Percentiles rank a stretch among this genome's conserved stretches.
Conservation (phyloP, 2,888 invertebrate genomes). For the Cantharis lateralis region DNA sequence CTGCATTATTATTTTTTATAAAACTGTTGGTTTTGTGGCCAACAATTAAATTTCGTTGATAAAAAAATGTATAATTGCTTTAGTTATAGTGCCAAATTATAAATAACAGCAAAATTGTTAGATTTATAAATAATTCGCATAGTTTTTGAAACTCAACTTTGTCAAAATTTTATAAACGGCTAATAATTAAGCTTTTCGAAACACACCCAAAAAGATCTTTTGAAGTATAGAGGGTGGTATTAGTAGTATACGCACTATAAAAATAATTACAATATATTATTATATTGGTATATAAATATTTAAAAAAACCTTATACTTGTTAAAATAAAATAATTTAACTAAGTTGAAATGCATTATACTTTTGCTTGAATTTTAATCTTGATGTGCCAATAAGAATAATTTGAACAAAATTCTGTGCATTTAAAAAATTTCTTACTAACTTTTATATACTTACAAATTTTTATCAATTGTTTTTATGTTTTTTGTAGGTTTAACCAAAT, state of each 20-base stretch:
- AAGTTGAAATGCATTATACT: neutral
- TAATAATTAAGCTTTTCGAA: neutral
- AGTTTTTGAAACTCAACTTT: neutral
- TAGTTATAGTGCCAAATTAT: neutral
- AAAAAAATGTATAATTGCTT: neutral
- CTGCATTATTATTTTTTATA: neutral
- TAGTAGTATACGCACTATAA: neutral
- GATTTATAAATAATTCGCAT: neutral
- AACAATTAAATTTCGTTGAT: neutral
- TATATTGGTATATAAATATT: neutral
- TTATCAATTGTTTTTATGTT: too few relatives aligned
- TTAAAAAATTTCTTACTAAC: too few relatives aligned
- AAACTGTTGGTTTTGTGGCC: neutral
- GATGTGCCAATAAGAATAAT: too few relatives aligned
- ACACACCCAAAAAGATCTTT: neutral
- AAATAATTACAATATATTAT: neutral
- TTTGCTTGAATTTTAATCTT: too few relatives aligned
- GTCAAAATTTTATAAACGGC: neutral
- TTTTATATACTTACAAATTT: too few relatives aligned
- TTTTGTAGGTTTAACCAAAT: too few relatives aligned
- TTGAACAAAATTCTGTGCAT: neutral
- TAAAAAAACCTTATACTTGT: neutral
- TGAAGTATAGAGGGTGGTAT: neutral
- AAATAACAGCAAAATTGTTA: neutral
- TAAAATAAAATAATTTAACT: neutral